Evolutionary conservation across 1,140 invertebrate genomes (phyloP), one percentile per base, ranked within the genome.

Genomic region (Pollicipes pollicipes): DNA sequence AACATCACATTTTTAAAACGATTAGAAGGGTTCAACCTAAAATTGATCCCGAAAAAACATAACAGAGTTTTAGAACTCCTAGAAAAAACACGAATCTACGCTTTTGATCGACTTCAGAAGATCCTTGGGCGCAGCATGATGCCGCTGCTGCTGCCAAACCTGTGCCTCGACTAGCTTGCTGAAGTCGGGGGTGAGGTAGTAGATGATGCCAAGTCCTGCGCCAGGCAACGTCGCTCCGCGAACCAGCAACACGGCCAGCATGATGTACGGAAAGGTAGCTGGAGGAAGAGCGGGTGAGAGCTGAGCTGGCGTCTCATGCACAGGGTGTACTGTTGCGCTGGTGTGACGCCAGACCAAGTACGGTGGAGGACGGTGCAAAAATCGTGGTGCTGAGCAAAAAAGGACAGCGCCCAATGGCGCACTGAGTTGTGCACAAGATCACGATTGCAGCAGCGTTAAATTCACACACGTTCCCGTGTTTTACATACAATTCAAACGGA

Each of bases 231-330:
- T 88, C 0, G 90, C 85, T 2, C 90, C 90, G 1, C 90, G 85
- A 32, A 91, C 83, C 72, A 93, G 87, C 31, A 94, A 80, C 77
- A 88, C 86, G 30, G 89, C 86, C 75, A 93, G 77, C 71, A 93
- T 90, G 30, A 93, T 84, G 78, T 92, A 93, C 0, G 91, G 90
- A 76, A 91, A 91, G 0, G 90, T 82, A 8, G 90, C 88, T 24
- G 90, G 91, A 74, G 92, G 90, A 77, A 91, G 91, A 2, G 90
- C 88, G 68, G 90, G 26, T 64, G 26, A 64, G 63, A n/a, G 63
- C n/a, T 64, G n/a, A 26, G 26, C 63, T 64, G 26, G 26, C 26
- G n/a, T 64, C 26, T 64, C 26, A 26, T 64, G 63, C n/a, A 64
- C 63, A 64, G 26, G 63, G 26, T 64, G 26, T 26, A n/a, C 26